Evolutionary conservation across 2,888 invertebrate species (phyloP).

Genomic region (Drosophila peninsularis): DNA sequence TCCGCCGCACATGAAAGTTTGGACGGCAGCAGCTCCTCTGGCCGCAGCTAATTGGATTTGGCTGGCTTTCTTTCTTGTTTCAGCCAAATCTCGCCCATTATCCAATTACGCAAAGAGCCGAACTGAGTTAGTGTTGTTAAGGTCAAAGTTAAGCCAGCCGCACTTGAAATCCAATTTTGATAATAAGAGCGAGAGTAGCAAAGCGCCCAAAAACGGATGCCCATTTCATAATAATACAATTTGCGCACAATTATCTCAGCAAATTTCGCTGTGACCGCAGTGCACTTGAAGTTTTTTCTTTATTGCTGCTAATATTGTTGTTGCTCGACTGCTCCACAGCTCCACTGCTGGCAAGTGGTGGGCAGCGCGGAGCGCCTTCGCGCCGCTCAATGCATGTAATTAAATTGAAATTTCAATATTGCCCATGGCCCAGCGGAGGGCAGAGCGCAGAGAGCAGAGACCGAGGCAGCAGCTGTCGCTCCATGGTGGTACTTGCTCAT

Average conservation of each 20-base stretch:
- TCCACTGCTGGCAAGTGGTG: conserved; percentile 36
- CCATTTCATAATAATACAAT: conserved; percentile 77
- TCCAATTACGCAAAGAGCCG: conserved; percentile 70
- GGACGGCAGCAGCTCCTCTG: conserved; percentile 19
- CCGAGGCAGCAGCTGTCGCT: conserved; percentile 52
- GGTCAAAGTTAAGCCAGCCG: conserved; percentile 63
- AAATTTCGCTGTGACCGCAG: conserved; percentile 74
- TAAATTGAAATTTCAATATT: conserved; percentile 81
- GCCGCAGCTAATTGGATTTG: conserved; percentile 62
- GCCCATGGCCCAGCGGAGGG: conserved; percentile 50
- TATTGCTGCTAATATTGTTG: conserved; percentile 16
- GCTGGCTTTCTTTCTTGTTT: conserved; percentile 40
- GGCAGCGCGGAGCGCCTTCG: conserved; percentile 16
- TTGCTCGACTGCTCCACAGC: conserved; percentile 39
- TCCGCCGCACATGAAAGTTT: conserved; percentile 21
- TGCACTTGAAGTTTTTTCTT: conserved; percentile 29
- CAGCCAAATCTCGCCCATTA: conserved; percentile 60
- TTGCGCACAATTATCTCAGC: conserved; percentile 76
- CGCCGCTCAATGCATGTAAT: conserved; percentile 69
- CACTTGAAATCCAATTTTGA: conserved; percentile 75
- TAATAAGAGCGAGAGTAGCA: conserved; percentile 61
- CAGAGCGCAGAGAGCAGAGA: conserved; percentile 7
- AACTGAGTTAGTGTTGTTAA: conserved; percentile 50
- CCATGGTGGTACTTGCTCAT: conserved; percentile 48
- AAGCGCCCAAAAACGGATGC: conserved; percentile 45